Percentiles rank a stretch among this genome's conserved stretches.
phyloP scores from a whole-genome alignment of 2,888 invertebrate genomes.

The Hypercompe scribonia region DNA sequence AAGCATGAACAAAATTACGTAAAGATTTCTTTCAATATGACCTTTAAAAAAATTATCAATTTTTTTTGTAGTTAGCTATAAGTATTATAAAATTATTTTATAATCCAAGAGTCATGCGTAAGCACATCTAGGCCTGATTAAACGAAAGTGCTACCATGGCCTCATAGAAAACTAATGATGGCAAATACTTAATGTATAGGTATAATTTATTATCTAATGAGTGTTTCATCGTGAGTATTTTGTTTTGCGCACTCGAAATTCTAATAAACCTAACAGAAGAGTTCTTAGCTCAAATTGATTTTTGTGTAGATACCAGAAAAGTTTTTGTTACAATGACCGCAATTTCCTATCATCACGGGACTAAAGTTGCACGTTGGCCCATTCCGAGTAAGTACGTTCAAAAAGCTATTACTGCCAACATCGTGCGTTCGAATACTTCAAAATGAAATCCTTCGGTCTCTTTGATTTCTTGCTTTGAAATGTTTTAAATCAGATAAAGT shows the following conservation, averaged over 20 bases:
- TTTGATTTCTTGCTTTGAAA: constrained; percentile 16
- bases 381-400: constrained; percentile 34
- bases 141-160: no score
- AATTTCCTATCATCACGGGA: constrained; percentile 41
- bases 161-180: no score
- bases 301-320: constrained; percentile 43
- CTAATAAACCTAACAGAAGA: constrained; percentile 37
- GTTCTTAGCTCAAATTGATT: constrained; percentile 41
- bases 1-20: no score
- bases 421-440: constrained; percentile 33
- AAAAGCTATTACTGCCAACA: constrained; percentile 51
- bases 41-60: no score
- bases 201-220: no score
- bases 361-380: constrained; percentile 33
- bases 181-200: no score
- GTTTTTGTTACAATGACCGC: constrained; percentile 46
- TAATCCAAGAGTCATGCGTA: no score
- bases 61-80: no score
- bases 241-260: constrained; percentile 25
- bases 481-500: constrained; percentile 26
- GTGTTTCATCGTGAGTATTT: neutral
- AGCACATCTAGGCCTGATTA: no score
- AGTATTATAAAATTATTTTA: no score
- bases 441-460: constrained; percentile 44
- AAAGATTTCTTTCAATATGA: no score